These are phyloP conservation scores for Zaprionus bogoriensis DNA, from an alignment of 2,888 invertebrate species.

Conservation along the genomic window DNA sequence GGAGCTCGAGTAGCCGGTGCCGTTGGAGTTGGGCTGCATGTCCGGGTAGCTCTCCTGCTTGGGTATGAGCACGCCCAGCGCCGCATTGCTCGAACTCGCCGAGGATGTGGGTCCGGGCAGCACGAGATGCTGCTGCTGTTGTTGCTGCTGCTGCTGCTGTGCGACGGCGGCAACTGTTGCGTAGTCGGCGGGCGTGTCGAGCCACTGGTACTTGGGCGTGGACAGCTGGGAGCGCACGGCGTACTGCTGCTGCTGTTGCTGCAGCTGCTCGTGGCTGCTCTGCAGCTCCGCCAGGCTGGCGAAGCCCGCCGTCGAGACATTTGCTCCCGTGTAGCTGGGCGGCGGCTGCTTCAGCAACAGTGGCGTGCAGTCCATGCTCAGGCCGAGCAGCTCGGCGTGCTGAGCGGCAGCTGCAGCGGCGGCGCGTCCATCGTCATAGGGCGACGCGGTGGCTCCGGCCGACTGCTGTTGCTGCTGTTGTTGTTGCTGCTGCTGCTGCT, in stretches of 20 bases:
- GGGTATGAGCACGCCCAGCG: conserved; percentile 85
- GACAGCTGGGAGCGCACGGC: conserved; percentile 84
- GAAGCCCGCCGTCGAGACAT: conserved; percentile 84
- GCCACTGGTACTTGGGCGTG: conserved; percentile 88
- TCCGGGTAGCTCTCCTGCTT: conserved; percentile 86
- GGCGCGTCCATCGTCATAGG: conserved; percentile 81
- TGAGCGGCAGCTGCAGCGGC: conserved; percentile 80
- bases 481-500: conserved; percentile 80
- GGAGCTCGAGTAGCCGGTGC: conserved; percentile 69
- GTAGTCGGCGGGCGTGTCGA: conserved; percentile 84
- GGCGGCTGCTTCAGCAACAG: conserved; percentile 86
- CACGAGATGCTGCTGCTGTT: conserved; percentile 83
- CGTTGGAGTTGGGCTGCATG: conserved; percentile 73
- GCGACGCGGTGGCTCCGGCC: conserved; percentile 81
- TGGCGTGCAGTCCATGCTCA: conserved; percentile 85
- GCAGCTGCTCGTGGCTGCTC: conserved; percentile 84
- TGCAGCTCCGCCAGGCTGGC: conserved; percentile 84
- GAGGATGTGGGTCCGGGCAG: conserved; percentile 85
- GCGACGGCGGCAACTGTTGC: conserved; percentile 52
- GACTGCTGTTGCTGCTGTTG: conserved; percentile 80
- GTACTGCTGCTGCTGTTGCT: conserved; percentile 67
- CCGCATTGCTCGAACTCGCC: conserved; percentile 79
- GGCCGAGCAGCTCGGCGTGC: conserved; percentile 85
- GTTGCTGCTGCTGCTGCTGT: conserved; percentile 65
- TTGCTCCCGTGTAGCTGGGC: conserved; percentile 85